Conservation (phyloP, 2,888 invertebrate species). For the Tinea pellionella region DNA sequence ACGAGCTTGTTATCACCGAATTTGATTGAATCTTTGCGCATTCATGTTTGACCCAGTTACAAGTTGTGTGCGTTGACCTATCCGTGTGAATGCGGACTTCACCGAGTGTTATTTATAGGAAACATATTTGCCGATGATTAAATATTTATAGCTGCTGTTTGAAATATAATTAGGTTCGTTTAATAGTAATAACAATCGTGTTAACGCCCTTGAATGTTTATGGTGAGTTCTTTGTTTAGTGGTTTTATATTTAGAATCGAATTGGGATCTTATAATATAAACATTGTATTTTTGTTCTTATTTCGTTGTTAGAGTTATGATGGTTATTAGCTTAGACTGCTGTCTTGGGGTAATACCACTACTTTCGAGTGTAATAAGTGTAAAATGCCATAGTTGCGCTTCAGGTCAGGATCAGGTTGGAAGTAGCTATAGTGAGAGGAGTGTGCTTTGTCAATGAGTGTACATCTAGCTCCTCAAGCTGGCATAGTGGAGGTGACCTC, state of each 20-base stretch:
- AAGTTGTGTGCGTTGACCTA: constrained; percentile 63
- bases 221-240: constrained; percentile 53
- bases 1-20: constrained; percentile 4
- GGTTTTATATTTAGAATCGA: not conserved
- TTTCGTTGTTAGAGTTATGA: not conserved
- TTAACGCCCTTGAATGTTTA: constrained; percentile 15
- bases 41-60: constrained; percentile 64
- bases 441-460: too few species aligned
- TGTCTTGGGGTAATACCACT: too few species aligned
- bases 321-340: too few species aligned
- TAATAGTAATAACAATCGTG: not conserved
- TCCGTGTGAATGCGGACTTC: constrained; percentile 58
- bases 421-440: too few species aligned
- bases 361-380: too few species aligned
- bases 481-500: too few species aligned
- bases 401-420: too few species aligned
- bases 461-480: too few species aligned
- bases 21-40: constrained; percentile 21
- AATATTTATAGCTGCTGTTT: constrained; percentile 60
- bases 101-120: constrained; percentile 64
- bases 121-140: constrained; percentile 66
- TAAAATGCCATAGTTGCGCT: too few species aligned
- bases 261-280: not conserved
- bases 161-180: constrained; percentile 28
- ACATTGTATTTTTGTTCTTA: not conserved